Conservation (phyloP, 2,888 invertebrate species). For the Mystacides longicornis region DNA sequence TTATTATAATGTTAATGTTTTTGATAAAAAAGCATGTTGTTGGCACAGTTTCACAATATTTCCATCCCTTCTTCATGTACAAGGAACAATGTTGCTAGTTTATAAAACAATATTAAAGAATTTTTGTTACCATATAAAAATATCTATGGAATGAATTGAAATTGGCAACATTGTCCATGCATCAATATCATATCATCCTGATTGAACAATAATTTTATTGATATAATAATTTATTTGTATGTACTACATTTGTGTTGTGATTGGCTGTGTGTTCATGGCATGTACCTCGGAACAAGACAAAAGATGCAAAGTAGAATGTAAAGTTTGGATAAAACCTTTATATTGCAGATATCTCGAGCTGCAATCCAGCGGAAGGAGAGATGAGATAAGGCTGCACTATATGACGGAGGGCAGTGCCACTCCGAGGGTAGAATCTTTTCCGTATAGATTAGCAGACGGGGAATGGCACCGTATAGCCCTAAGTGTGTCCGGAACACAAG, state of each 20-base stretch:
- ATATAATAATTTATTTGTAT: conserved; percentile 35
- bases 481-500: conserved; percentile 74
- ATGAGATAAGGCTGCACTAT: conserved; percentile 81
- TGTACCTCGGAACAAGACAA: conserved; percentile 50
- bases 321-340: conserved; percentile 20
- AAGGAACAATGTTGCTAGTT: not conserved
- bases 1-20: not conserved
- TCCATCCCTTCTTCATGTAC: not conserved
- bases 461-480: conserved; percentile 83
- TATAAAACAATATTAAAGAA: no score
- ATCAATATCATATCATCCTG: conserved; percentile 38
- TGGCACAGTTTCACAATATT: not conserved
- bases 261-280: conserved; percentile 21
- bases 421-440: conserved; percentile 78
- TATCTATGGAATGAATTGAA: not conserved
- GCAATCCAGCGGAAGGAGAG: conserved; percentile 82
- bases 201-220: conserved; percentile 26
- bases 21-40: not conserved
- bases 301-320: conserved; percentile 5
- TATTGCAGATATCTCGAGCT: conserved; percentile 76
- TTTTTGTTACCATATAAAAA: not conserved
- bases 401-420: conserved; percentile 57
- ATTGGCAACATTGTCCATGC: conserved; percentile 31
- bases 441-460: conserved; percentile 79
- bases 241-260: conserved; percentile 34